Conservation (phyloP, 2,113 vertebrate genomes). For the Cacatua alba region DNA sequence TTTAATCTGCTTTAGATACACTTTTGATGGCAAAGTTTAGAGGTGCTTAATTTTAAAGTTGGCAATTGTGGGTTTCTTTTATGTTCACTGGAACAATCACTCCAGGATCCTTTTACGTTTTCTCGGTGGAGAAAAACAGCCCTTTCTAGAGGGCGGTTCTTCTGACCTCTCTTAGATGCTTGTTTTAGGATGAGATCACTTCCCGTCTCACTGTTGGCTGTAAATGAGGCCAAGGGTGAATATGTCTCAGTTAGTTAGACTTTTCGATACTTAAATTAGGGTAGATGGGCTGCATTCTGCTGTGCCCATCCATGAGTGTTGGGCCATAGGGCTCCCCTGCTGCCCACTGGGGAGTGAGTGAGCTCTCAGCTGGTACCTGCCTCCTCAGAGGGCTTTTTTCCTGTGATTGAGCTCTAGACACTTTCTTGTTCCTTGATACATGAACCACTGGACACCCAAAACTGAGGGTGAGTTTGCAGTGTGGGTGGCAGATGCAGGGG, state of each 20-base stretch:
- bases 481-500: background rate
- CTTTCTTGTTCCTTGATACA: background rate
- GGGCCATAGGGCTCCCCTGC: background rate
- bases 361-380: rapidly evolving
- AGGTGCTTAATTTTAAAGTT: background rate
- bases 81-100: background rate
- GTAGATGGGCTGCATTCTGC: background rate
- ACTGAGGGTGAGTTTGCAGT: background rate
- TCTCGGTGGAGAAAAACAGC: background rate
- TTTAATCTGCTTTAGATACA: background rate
- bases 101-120: background rate
- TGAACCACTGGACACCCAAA: background rate
- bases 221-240: background rate
- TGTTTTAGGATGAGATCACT: slow-evolving; percentile 62
- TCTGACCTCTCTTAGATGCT: slow-evolving; percentile 45
- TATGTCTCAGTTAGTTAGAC: background rate
- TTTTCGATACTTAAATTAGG: background rate
- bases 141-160: slow-evolving; percentile 7
- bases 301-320: rapidly evolving
- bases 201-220: background rate
- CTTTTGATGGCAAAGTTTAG: background rate
- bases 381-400: background rate
- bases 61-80: background rate
- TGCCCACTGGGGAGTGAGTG: rapidly evolving
- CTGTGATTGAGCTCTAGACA: background rate